Conservation (phyloP, 2,797 vertebrate genomes). For the Myotis vivesi region DNA sequence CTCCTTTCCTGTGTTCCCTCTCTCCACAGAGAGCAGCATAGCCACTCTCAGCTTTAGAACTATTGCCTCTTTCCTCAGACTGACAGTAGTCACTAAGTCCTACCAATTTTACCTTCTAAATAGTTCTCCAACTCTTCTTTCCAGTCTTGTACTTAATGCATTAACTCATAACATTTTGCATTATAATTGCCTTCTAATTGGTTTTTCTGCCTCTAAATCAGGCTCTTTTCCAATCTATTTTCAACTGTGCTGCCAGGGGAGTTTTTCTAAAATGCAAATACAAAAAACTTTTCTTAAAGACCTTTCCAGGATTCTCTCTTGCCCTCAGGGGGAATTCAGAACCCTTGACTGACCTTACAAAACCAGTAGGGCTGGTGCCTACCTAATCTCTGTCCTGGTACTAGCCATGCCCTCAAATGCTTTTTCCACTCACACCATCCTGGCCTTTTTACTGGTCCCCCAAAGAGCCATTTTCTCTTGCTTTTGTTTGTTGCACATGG, state of each 20-base stretch:
- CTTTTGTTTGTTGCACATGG: background rate
- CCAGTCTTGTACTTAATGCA: background rate
- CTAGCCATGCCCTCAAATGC: background rate
- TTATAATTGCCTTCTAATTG: background rate
- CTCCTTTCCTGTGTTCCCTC: background rate
- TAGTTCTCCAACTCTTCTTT: constrained; percentile 8
- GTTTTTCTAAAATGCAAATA: constrained; percentile 25
- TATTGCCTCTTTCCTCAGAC: background rate
- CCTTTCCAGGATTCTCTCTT: background rate
- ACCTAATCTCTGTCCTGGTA: background rate
- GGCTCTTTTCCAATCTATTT: background rate
- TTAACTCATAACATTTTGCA: background rate
- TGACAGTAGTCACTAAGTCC: background rate
- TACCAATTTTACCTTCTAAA: constrained; percentile 19
- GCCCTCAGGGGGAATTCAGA: constrained; percentile 5
- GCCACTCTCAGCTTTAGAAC: background rate
- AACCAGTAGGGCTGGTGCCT: background rate
- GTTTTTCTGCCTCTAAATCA: background rate
- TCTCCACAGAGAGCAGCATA: background rate
- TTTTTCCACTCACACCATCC: background rate
- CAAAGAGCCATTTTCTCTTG: background rate
- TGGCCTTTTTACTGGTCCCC: background rate
- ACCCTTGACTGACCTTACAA: background rate
- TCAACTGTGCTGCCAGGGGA: background rate
- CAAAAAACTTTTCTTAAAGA: constrained; percentile 49